Conservation (phyloP, 1,140 invertebrate genomes). For the Drosophila yakuba region DNA sequence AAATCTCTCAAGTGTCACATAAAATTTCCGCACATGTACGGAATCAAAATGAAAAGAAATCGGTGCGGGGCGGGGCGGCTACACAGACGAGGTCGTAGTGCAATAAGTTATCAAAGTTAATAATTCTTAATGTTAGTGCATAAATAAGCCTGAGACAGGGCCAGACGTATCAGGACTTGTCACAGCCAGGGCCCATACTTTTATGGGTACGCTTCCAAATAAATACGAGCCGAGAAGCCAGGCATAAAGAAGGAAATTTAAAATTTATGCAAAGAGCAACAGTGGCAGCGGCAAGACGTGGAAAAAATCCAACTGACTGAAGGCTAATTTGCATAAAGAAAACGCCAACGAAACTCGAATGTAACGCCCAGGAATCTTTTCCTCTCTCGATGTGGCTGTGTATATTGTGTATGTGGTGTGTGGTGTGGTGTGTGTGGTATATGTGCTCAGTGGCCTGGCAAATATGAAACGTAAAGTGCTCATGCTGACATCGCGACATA, state of each 20-base stretch:
- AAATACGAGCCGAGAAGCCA: slow-evolving; percentile 48
- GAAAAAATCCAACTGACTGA: slow-evolving; percentile 44
- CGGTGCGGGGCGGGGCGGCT: not conserved
- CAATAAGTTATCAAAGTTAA: slow-evolving; percentile 83
- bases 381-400: slow-evolving; percentile 4
- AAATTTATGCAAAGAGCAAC: slow-evolving; percentile 78
- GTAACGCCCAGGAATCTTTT: slow-evolving; percentile 13
- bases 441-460: slow-evolving; percentile 68
- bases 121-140: slow-evolving; percentile 83
- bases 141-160: slow-evolving; percentile 62
- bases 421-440: no score
- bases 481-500: slow-evolving; percentile 77
- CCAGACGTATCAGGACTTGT: slow-evolving; percentile 51
- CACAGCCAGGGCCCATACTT: slow-evolving; percentile 58
- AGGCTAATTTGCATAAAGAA: slow-evolving; percentile 80
- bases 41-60: slow-evolving; percentile 78
- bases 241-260: slow-evolving; percentile 71
- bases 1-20: slow-evolving; percentile 82
- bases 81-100: slow-evolving; percentile 43
- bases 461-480: slow-evolving; percentile 79
- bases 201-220: slow-evolving; percentile 56
- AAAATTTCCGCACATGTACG: slow-evolving; percentile 82
- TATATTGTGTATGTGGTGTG: not conserved
- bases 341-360: slow-evolving; percentile 65
- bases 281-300: slow-evolving; percentile 24